phyloP scores from a whole-genome alignment of 2,797 vertebrate genomes.

The Buphagus erythrorhynchus region DNA sequence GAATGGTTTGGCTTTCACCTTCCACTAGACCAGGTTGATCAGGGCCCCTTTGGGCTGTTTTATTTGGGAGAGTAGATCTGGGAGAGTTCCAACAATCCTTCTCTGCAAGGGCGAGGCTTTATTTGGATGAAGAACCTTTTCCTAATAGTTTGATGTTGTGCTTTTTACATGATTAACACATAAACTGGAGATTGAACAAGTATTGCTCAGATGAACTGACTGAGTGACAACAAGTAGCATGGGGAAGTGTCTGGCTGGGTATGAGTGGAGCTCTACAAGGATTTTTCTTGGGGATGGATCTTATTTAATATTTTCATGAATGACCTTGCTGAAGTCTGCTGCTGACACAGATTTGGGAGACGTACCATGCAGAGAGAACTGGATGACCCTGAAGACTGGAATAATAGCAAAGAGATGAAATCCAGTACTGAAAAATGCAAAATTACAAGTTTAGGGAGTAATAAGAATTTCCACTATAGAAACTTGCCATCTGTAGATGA shows the following conservation, averaged over 20 bases:
- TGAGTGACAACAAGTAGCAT: not conserved
- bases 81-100: not conserved
- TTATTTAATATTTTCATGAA: slow-evolving; percentile 44
- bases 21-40: not conserved
- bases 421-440: not conserved
- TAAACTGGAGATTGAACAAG: not conserved
- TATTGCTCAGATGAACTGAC: not conserved
- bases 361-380: not conserved
- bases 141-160: not conserved
- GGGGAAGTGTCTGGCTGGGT: not conserved
- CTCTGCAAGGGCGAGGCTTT: not conserved
- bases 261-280: not conserved
- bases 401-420: slow-evolving; percentile 29
- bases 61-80: not conserved
- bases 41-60: not conserved
- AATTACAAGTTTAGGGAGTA: not conserved
- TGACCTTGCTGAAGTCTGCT: slow-evolving; percentile 42
- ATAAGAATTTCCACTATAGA: not conserved
- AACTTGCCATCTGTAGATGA: not conserved
- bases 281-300: not conserved
- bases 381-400: slow-evolving; percentile 24
- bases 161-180: not conserved
- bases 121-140: not conserved
- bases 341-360: slow-evolving; percentile 56
- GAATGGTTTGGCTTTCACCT: not conserved